Percentiles rank a stretch among this genome's conserved stretches.
Conservation (phyloP, 1,140 invertebrate genomes). For the Calliphora vicina region DNA sequence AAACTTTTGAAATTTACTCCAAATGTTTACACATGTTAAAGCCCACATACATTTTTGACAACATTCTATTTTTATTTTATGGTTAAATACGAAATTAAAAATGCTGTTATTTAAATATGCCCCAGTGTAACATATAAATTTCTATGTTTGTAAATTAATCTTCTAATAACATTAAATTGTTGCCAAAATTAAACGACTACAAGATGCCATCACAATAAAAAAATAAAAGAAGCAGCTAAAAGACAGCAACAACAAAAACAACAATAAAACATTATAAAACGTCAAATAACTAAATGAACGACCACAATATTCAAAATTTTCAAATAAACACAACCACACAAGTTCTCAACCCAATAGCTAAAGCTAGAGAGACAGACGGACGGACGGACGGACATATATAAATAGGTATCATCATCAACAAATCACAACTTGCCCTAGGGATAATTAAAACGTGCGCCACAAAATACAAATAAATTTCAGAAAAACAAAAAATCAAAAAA, state of each 20-base stretch:
- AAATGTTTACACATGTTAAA: too few relatives aligned
- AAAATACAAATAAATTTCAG: neutral
- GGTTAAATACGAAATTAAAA: too few relatives aligned
- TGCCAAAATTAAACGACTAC: constrained; percentile 11
- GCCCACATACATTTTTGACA: too few relatives aligned
- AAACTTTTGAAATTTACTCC: too few relatives aligned
- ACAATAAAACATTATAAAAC: neutral
- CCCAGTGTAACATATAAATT: neutral
- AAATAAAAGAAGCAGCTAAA: neutral
- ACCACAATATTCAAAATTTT: neutral
- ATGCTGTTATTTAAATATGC: neutral
- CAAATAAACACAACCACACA: neutral
- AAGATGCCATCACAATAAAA: constrained; percentile 6
- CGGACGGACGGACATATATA: neutral
- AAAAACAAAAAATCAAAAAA: neutral
- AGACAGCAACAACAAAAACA: neutral
- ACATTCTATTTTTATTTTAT: too few relatives aligned
- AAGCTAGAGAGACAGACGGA: neutral
- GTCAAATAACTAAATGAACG: neutral
- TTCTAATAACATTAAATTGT: constrained; percentile 17
- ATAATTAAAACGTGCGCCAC: constrained; percentile 12
- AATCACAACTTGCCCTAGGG: constrained; percentile 1
- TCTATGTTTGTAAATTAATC: constrained; percentile 17
- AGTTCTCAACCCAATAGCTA: neutral
- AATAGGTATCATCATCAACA: neutral